Evolutionary conservation across 2,113 vertebrate genomes (phyloP), one percentile per base, ranked within the genome.

Genomic region (Brachyhypopomus gauderio): DNA sequence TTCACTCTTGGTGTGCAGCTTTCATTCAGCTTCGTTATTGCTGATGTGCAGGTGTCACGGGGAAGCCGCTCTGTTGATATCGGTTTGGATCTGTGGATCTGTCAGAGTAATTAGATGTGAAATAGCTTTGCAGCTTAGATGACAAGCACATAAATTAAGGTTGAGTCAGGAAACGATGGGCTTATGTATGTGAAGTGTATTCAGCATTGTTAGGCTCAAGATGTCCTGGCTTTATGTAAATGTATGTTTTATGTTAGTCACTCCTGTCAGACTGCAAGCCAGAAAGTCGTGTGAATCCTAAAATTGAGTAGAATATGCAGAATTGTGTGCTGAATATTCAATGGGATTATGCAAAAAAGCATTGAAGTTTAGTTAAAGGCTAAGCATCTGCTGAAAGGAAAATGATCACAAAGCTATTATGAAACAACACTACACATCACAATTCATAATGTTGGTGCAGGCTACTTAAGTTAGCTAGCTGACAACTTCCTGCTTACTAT

Each of bases 1-100:
- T 75, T 69, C 69, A 63, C 52, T 75, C 70, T 27, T 27, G 16
- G 72, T 55, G 22, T 76, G 55, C 25, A 9, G 25, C 70, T 81
- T 74, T 30, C 3, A 17, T 75, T 64, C 11, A 55, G 79, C 20
- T n/a, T 67, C 25, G 71, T 45, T 22, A 9, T 30, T 58, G 62
- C 45, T 41, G 14, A 30, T 64, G 25, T 58, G 30, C 27, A 60
- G 11, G 59, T 9, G 38, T 11, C 45, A 16, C 23, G 38, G 25
- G 58, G 58, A 62, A 80, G 72, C n/a, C 60, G 56, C 62, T 64
- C 36, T 45, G 38, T 20, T 48, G 60, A 41, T 41, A 23, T 36
- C 63, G 23, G 20, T 62, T 75, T 16, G 59, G n/a, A 11, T 64
- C 36, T 45, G 38, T 9, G 45, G 60, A 41, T 36, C 63, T 38